Base-by-base conservation (phyloP, 2,888 invertebrate genomes). In the Allophyes oxyacanthae region DNA sequence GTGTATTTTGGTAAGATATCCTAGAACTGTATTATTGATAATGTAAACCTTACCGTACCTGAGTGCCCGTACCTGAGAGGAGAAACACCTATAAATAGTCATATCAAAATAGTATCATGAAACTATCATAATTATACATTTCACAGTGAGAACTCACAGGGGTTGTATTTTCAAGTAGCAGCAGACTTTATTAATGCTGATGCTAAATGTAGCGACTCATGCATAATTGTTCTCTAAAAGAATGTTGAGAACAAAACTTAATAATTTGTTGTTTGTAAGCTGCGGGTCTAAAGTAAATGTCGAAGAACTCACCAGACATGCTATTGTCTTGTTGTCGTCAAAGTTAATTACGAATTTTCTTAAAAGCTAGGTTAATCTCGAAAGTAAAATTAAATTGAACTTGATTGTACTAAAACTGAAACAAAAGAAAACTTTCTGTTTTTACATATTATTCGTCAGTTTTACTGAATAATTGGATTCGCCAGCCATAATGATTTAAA, bases 321-420 rank as follows among this genome's bases (percentile, higher is more conserved):
- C 58, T 11, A 59, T 74, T 69, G 56, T 72, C 42, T 58, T 54
- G 59, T 53, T 66, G 60, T 64, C 67, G 50, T 61, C 52, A 64
- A 72, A 72, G 61, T 75, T 70, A 75, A 78, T 79, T 70, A 70
- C 13, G 46, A 67, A 57, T 64, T 69, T 45, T 52, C 30, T 28
- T 64, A 66, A 52, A 64, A 56, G 46, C 51, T 52, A 66, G 42
- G 34, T 44, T 70, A 63, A 52, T 65, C 52, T 59, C 4, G 8
- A 8, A 58, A 53, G 51, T 52, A 41, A 50, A 58, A 50, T 50
- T 58, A 32, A 37, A 54, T 41, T 34, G 40, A 48, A 38, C n/a
- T 51, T 38, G 6, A 6, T 45, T n/a, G 36, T 41, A 7, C 20
- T 41, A 50, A 45, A 33, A 51, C 3, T 13, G 36, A 10, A 57